Evolutionary conservation across 2,888 invertebrate genomes (phyloP), one percentile per base, ranked within the genome.

Genomic region (Drosophila lacicola): DNA sequence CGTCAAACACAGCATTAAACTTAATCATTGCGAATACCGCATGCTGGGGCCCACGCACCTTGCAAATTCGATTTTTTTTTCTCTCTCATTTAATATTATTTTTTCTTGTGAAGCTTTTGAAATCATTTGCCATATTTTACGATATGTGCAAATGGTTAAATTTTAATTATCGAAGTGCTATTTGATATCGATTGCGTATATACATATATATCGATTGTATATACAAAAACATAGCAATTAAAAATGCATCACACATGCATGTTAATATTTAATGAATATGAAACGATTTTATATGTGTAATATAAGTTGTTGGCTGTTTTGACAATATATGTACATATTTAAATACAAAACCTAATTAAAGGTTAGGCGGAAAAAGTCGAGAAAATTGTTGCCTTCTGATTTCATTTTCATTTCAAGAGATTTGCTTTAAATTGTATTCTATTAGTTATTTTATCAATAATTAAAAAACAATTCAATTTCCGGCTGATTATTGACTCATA

Each of bases 1-100:
- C 61, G 54, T 51, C 49, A 65, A 45, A 51, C 66, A 39, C 33
- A 65, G 34, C 55, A 47, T 46, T 53, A 53, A 67, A 29, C 25
- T 39, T 51, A 29, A 39, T 51, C 51, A 51, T 51, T 39, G 25
- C 39, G 19, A 60, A 58, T 57, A 62, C 58, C 56, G 66, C 65
- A 55, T 64, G 58, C 25, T 34, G 25, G 21, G 19, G 36, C 14
- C 29, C 64, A 46, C 67, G 47, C 67, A 36, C 66, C 33, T 39
- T 53, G 67, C 57, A 47, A 67, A 37, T 46, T 21, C 10, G n/a
- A 50, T 50, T 37, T 36, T 21, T 17, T 19, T 49, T 33, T 41
- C 13, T n/a, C n/a, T 41, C 19, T 29, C 19, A 33, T 13, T 53
- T 17, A 4, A 19, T 45, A 14, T 51, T 51, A 14, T 51, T 37